phyloP scores from a whole-genome alignment of 1,140 invertebrate species.

The Melitaea cinxia region DNA sequence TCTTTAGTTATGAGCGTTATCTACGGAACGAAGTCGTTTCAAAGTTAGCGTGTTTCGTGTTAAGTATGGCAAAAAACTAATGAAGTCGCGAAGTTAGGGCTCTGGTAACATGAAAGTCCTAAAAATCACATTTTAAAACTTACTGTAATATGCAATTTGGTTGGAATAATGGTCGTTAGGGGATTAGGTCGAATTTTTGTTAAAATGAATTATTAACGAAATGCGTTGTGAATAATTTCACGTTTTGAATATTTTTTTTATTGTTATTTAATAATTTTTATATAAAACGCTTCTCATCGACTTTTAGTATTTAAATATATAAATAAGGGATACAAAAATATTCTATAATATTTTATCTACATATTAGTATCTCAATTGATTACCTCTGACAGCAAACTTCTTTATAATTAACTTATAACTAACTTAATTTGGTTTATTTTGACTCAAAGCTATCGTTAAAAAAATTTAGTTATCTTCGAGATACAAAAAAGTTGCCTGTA shows the following conservation, averaged over 20 bases:
- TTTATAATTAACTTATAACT: too few species aligned
- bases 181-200: constrained; percentile 4
- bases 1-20: constrained; percentile 59
- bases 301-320: background rate
- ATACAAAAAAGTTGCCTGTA: too few species aligned
- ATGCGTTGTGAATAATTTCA: constrained; percentile 6
- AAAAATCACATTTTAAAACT: constrained; percentile 37
- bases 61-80: constrained; percentile 40
- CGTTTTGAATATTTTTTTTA: background rate
- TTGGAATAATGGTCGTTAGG: constrained; percentile 14
- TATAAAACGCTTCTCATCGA: background rate
- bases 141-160: constrained; percentile 30
- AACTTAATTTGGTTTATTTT: too few species aligned
- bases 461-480: too few species aligned
- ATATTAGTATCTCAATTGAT: too few species aligned
- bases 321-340: too few species aligned
- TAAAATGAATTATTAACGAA: background rate
- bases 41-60: constrained; percentile 37
- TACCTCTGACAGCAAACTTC: too few species aligned
- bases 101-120: constrained; percentile 32
- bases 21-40: constrained; percentile 39
- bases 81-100: constrained; percentile 36
- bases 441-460: too few species aligned
- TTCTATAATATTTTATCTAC: too few species aligned
- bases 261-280: background rate